A percentile compares a stretch with the other conserved stretches of the same genome.
phyloP scores from a whole-genome alignment of 2,797 vertebrate genomes.

The Myripristis murdjan region DNA sequence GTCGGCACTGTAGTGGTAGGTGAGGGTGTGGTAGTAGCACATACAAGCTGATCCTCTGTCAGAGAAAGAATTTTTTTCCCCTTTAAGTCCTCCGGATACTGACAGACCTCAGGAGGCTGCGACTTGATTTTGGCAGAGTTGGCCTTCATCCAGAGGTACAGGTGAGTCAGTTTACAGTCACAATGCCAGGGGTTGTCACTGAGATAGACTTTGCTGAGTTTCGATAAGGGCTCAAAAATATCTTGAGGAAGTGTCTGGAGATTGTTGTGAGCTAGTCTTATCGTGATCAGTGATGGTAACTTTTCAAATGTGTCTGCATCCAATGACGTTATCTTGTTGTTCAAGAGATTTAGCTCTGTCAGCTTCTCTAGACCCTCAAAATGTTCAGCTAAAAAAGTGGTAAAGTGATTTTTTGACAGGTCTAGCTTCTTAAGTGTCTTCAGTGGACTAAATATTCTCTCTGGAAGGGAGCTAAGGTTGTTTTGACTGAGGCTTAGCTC shows the following conservation, averaged over 20 bases:
- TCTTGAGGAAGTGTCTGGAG: conserved; percentile 67
- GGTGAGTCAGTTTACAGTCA: conserved; percentile 84
- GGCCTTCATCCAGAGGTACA: conserved; percentile 78
- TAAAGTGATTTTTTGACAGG: conserved; percentile 84
- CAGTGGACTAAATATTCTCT: conserved; percentile 79
- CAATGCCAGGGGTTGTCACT: conserved; percentile 88
- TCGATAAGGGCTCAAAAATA: conserved; percentile 72
- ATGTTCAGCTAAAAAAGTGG: conserved; percentile 68
- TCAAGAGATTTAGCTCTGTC: conserved; percentile 78
- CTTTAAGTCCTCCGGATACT: conserved; percentile 76
- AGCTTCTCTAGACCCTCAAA: conserved; percentile 84
- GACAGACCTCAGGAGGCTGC: conserved; percentile 65
- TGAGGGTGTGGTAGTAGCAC: conserved; percentile 55
- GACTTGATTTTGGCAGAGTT: conserved; percentile 67
- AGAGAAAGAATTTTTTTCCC: conserved; percentile 67
- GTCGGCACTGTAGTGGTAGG: conserved; percentile 16
- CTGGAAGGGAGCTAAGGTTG: conserved; percentile 81
- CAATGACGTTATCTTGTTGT: conserved; percentile 76
- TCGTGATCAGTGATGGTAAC: conserved; percentile 73
- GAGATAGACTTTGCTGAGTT: conserved; percentile 81
- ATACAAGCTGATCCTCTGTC: conserved; percentile 77
- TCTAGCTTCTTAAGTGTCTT: conserved; percentile 79
- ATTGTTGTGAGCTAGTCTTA: conserved; percentile 76
- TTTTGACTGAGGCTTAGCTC: conserved; percentile 83
- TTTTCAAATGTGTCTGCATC: conserved; percentile 71